Percentiles rank a stretch among this genome's conserved stretches.
These are phyloP conservation scores for Pherbina coryleti DNA, from an alignment of 2,888 invertebrate species.

Conservation along the genomic window DNA sequence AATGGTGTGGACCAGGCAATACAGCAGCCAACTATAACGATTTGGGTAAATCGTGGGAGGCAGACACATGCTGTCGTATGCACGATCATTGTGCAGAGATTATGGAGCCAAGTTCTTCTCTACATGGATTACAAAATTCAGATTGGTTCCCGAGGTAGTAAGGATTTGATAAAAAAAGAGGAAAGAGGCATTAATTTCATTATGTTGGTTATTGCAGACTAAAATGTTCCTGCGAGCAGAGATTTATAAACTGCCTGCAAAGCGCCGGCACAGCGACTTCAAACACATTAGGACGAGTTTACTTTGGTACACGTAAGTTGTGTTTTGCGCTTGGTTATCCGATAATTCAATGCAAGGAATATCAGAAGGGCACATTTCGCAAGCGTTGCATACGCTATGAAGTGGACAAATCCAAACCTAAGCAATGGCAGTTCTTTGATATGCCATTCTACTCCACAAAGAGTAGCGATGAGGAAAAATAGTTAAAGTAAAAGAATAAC, in stretches of 20 bases:
- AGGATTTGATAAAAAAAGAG: background rate
- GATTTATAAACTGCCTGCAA: constrained; percentile 66
- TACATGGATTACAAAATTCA: constrained; percentile 62
- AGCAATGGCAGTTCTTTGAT: constrained; percentile 67
- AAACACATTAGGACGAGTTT: constrained; percentile 63
- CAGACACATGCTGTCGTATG: constrained; percentile 88
- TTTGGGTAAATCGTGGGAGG: constrained; percentile 83
- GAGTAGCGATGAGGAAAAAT: background rate
- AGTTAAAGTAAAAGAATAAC: constrained; percentile 31
- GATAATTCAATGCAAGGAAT: constrained; percentile 58
- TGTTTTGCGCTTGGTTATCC: constrained; percentile 64
- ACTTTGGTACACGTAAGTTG: constrained; percentile 59
- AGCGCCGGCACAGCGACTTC: constrained; percentile 57
- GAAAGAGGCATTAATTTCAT: background rate
- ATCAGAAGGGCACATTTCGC: constrained; percentile 60
- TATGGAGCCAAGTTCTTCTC: constrained; percentile 57
- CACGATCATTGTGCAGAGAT: constrained; percentile 76
- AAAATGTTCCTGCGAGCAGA: constrained; percentile 67
- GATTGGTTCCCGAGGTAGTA: constrained; percentile 67
- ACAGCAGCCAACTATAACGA: constrained; percentile 83
- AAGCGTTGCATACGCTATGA: constrained; percentile 65
- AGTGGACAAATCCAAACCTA: constrained; percentile 55
- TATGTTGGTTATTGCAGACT: constrained; percentile 52
- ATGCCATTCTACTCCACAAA: constrained; percentile 62
- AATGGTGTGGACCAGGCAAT: constrained; percentile 93